Base-by-base conservation (phyloP, 2,797 vertebrate genomes). In the Phalloptychus januarius region DNA sequence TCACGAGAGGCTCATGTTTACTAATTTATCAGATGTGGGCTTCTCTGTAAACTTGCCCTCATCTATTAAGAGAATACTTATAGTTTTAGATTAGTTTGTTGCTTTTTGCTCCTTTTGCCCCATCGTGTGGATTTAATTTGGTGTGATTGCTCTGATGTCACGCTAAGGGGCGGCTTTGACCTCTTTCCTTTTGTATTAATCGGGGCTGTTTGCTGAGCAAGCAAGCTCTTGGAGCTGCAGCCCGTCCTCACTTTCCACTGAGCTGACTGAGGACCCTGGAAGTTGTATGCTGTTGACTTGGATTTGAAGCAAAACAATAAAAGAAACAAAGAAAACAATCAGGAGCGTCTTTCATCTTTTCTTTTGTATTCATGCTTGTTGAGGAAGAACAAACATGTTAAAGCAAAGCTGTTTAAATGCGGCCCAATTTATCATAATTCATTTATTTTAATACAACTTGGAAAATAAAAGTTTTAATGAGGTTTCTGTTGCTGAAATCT, bases 261-360 rank as follows among this genome's bases (percentile, higher is more conserved):
- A 88, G 92, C 83, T 89, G 5, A 86, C 85, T 1, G 87, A 90
- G 86, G 92, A 90, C 81, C 83, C 85, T 52, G 86, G 85, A 69
- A 74, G 76, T 80, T 91, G 85, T 93, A 85, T 82, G 92, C 90
- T 92, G 89, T 94, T 90, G 87, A 91, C 83, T 88, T 93, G 94
- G 93, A 94, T 93, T 93, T 93, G 89, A 93, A 92, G 93, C 80
- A 83, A 91, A 93, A 93, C 90, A 86, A 93, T 61, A 69, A 92
- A 90, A 90, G 46, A 72, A 36, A 48, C 52, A 77, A 61, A 52
- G 45, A 40, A 75, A 16, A 31, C 54, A 58, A 33, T 46, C 28
- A 25, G 25, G 25, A 45, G 23, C 5, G 58, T 76, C 40, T 81
- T 44, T 87, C 31, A 10, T 81, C 83, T 74, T 36, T 28, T 73